Conservation (phyloP, 2,888 invertebrate genomes). For the Agrochola lychnidis region DNA sequence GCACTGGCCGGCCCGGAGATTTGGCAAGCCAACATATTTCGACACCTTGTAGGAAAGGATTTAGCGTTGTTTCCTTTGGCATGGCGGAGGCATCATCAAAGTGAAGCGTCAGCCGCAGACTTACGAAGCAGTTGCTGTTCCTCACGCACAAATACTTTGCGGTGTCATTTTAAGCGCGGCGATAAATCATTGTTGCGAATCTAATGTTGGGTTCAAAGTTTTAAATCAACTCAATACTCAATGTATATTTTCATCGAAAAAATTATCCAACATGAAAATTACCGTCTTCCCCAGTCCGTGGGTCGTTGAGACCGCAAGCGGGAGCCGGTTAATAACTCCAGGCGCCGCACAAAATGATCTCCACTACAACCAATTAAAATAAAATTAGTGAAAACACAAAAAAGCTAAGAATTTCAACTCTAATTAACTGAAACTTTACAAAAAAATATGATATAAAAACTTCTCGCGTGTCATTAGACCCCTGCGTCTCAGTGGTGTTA, state of each 20-base stretch:
- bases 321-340: slow-evolving; percentile 49
- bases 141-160: slow-evolving; percentile 34
- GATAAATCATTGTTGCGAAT: slow-evolving; percentile 48
- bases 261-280: not conserved
- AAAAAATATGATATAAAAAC: slow-evolving; percentile 75
- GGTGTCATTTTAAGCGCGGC: slow-evolving; percentile 47
- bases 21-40: slow-evolving; percentile 81
- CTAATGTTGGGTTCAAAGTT: slow-evolving; percentile 28
- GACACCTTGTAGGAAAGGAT: slow-evolving; percentile 78
- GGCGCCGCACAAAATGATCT: slow-evolving; percentile 68
- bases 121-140: slow-evolving; percentile 14
- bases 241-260: not conserved
- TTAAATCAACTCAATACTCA: slow-evolving; percentile 8
- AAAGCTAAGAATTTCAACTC: slow-evolving; percentile 74
- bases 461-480: slow-evolving; percentile 87
- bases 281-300: not conserved
- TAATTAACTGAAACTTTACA: slow-evolving; percentile 83
- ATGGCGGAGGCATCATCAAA: slow-evolving; percentile 56
- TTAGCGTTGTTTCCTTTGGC: slow-evolving; percentile 77
- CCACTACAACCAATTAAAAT: slow-evolving; percentile 75
- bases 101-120: slow-evolving; percentile 38
- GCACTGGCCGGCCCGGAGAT: slow-evolving; percentile 73
- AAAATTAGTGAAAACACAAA: slow-evolving; percentile 77
- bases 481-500: slow-evolving; percentile 73
- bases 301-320: slow-evolving; percentile 27